phyloP scores from a whole-genome alignment of 2,113 vertebrate species.

The Mixornis gularis region DNA sequence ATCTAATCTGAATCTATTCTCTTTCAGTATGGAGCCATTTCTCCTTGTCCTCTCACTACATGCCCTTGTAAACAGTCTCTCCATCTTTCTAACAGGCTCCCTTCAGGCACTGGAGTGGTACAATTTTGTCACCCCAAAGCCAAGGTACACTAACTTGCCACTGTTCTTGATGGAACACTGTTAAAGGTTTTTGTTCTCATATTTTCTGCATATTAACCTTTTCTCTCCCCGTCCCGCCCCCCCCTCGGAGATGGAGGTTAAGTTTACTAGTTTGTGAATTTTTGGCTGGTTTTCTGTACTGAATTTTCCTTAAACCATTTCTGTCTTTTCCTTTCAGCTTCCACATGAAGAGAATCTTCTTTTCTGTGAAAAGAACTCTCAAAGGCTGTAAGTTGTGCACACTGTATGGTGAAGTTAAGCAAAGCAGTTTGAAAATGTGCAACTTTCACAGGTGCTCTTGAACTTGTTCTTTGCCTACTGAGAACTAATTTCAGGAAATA shows the following conservation, averaged over 20 bases:
- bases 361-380: background rate
- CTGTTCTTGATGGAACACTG: background rate
- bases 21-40: background rate
- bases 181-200: background rate
- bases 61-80: background rate
- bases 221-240: background rate
- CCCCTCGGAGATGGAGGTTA: accelerated
- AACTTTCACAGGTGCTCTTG: background rate
- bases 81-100: background rate
- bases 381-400: background rate
- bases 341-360: background rate
- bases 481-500: background rate
- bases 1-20: background rate
- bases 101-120: background rate
- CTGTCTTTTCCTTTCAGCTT: background rate
- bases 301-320: accelerated
- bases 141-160: accelerated
- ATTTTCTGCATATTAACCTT: background rate
- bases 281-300: background rate
- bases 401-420: background rate
- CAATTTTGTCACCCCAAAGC: background rate
- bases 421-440: background rate
- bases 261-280: background rate
- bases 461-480: background rate
- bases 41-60: background rate